Evolutionary conservation across 1,140 invertebrate genomes (phyloP).

Genomic region (Lepidostoma basale): DNA sequence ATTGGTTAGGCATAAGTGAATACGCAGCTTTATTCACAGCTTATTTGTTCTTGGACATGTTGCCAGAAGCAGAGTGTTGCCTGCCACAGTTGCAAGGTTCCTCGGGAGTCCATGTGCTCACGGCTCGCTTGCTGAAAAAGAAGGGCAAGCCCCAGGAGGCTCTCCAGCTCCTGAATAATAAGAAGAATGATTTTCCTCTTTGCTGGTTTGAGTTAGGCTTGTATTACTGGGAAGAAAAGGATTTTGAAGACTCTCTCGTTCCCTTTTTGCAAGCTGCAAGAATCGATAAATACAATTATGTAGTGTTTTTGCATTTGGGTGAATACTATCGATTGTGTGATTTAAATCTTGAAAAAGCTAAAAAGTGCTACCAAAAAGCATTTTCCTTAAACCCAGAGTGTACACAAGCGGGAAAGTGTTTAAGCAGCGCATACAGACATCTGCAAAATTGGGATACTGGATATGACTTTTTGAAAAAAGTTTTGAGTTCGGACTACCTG

Average conservation of each 20-base stretch:
- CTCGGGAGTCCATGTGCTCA: slow-evolving; percentile 50
- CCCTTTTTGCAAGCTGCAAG: slow-evolving; percentile 77
- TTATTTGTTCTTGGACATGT: slow-evolving; percentile 48
- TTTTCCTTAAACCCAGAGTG: slow-evolving; percentile 73
- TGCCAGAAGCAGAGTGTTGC: slow-evolving; percentile 46
- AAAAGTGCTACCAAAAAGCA: slow-evolving; percentile 83
- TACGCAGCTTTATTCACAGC: slow-evolving; percentile 40
- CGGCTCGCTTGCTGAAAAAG: slow-evolving; percentile 55
- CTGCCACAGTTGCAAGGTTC: slow-evolving; percentile 50
- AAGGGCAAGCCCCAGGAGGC: slow-evolving; percentile 62
- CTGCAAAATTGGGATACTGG: slow-evolving; percentile 72
- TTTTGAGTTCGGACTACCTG: slow-evolving; percentile 2
- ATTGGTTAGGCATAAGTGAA: slow-evolving; percentile 13
- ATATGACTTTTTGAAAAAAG: slow-evolving; percentile 65
- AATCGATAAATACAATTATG: slow-evolving; percentile 71
- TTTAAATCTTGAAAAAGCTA: slow-evolving; percentile 70
- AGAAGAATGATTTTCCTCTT: slow-evolving; percentile 55
- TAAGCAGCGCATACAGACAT: slow-evolving; percentile 77
- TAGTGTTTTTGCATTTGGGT: slow-evolving; percentile 78
- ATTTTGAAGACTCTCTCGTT: slow-evolving; percentile 67
- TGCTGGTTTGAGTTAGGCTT: slow-evolving; percentile 69
- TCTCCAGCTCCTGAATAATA: slow-evolving; percentile 58
- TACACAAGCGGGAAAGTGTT: slow-evolving; percentile 69
- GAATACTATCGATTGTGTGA: slow-evolving; percentile 69
- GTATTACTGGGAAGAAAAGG: slow-evolving; percentile 67